Conservation (phyloP, 2,797 vertebrate species). For the Chaetophractus vellerosus region DNA sequence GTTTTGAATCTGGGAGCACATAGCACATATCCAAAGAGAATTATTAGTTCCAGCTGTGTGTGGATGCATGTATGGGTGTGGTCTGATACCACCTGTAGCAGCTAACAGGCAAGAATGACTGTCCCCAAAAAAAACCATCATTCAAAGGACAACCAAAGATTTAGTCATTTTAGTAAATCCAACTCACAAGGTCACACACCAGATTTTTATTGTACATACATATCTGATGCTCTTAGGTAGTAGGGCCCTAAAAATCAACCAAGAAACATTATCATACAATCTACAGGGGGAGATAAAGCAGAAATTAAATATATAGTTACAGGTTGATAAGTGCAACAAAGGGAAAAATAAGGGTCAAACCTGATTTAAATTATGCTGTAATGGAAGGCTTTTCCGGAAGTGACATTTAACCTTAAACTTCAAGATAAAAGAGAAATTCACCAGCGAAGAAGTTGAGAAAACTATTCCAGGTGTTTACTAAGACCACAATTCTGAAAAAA, state of each 20-base stretch:
- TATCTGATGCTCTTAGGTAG: background rate
- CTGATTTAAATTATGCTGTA: background rate
- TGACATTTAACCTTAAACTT: background rate
- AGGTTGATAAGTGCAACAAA: background rate
- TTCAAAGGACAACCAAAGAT: background rate
- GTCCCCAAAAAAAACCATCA: background rate
- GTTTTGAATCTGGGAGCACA: background rate
- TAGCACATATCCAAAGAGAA: background rate
- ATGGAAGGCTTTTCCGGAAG: background rate
- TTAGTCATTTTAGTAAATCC: background rate
- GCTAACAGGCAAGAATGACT: background rate
- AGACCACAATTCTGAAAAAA: background rate
- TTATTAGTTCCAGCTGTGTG: background rate
- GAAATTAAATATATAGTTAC: background rate
- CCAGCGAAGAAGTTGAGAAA: background rate
- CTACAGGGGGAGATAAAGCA: no score
- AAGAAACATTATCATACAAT: background rate
- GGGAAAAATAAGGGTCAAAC: background rate
- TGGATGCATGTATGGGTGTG: fast-evolving
- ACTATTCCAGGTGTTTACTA: background rate
- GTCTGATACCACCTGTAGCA: background rate
- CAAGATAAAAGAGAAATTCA: background rate
- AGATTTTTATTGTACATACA: background rate
- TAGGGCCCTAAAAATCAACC: background rate
- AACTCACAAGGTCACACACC: background rate